These are phyloP conservation scores for Trichopoda pennipes DNA, from an alignment of 2,888 invertebrate genomes.

Conservation along the genomic window DNA sequence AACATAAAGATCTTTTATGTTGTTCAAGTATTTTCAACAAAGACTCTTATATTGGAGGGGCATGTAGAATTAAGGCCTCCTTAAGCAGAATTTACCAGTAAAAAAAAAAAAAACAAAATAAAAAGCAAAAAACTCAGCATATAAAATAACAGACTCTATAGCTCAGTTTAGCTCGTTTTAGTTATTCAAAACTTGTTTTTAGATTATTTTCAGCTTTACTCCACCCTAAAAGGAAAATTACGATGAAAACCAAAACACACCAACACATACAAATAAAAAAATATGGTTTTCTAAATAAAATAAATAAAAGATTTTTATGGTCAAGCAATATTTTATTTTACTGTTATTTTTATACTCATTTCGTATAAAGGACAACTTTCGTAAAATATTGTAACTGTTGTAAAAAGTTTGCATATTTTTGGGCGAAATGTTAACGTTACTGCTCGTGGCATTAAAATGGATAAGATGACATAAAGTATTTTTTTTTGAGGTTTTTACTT, in stretches of 20 bases:
- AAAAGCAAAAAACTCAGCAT: neutral
- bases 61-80: neutral
- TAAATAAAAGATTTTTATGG: constrained; percentile 29
- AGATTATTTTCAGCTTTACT: constrained; percentile 58
- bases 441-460: neutral
- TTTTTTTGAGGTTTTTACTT: constrained; percentile 13
- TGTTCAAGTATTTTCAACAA: constrained; percentile 22
- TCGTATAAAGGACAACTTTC: neutral
- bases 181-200: constrained; percentile 66
- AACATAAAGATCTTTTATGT: constrained; percentile 17
- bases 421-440: neutral
- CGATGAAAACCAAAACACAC: neutral
- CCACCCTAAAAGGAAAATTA: constrained; percentile 4
- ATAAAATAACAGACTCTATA: constrained; percentile 13
- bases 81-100: neutral
- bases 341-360: neutral
- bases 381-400: constrained; percentile 40
- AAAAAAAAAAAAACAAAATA: too few relatives aligned
- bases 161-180: constrained; percentile 37
- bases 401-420: constrained; percentile 32
- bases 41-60: neutral
- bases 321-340: constrained; percentile 14
- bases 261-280: neutral
- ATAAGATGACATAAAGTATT: neutral
- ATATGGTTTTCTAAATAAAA: constrained; percentile 29